A percentile compares a stretch with the other conserved stretches of the same genome.
These are phyloP conservation scores for Gobiocypris rarus DNA, from an alignment of 2,113 vertebrate species.

Conservation along the genomic window DNA sequence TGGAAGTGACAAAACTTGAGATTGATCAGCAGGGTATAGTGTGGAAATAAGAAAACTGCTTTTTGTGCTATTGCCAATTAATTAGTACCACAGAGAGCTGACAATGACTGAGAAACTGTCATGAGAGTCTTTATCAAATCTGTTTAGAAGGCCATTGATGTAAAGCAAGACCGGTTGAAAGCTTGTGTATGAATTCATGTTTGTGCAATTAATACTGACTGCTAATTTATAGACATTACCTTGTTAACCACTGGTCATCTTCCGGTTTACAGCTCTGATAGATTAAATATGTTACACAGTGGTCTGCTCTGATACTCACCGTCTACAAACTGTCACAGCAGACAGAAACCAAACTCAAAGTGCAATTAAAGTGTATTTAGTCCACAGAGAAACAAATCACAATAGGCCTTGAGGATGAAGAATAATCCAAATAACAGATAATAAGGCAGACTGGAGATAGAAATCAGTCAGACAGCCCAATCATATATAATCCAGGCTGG, in stretches of 20 bases:
- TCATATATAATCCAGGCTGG: too few relatives aligned
- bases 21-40: constrained; percentile 17
- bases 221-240: constrained; percentile 35
- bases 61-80: constrained; percentile 36
- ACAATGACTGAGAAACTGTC: constrained; percentile 45
- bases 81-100: constrained; percentile 44
- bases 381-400: too few relatives aligned
- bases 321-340: not conserved
- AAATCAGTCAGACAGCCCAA: too few relatives aligned
- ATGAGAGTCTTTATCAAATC: constrained; percentile 32
- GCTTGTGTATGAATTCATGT: not conserved
- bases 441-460: too few relatives aligned
- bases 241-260: constrained; percentile 1
- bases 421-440: too few relatives aligned
- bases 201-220: constrained; percentile 18
- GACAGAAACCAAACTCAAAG: too few relatives aligned
- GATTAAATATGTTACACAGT: not conserved
- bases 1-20: not conserved
- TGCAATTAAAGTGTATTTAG: too few relatives aligned
- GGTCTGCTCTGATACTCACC: not conserved
- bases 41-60: constrained; percentile 34
- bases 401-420: too few relatives aligned
- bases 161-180: not conserved
- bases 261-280: not conserved
- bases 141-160: constrained; percentile 23